phyloP scores from a whole-genome alignment of 2,888 invertebrate genomes.

The Deroplatys truncata region DNA sequence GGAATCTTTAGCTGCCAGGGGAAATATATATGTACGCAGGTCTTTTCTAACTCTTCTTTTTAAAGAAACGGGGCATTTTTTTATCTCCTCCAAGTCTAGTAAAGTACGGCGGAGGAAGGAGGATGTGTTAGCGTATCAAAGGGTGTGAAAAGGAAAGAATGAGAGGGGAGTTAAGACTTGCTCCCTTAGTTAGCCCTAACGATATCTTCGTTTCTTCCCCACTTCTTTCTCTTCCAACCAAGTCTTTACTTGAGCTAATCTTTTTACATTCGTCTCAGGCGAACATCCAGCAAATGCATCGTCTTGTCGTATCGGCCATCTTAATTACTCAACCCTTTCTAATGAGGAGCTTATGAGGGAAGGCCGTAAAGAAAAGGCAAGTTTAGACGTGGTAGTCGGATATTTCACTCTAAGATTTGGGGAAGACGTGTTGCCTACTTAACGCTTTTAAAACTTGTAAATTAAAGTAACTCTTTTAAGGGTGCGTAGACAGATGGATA shows the following conservation, averaged over 20 bases:
- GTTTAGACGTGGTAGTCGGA: neutral
- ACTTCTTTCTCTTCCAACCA: neutral
- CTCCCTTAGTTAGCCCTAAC: neutral
- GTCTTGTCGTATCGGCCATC: constrained; percentile 31
- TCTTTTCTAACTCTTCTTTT: neutral
- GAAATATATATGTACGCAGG: neutral
- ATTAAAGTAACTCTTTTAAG: neutral
- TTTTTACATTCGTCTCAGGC: neutral
- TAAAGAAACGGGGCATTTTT: neutral
- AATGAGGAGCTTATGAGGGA: constrained; percentile 32
- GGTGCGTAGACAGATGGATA: neutral
- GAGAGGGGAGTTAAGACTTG: neutral
- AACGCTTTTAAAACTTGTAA: constrained; percentile 22
- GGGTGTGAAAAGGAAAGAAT: neutral
- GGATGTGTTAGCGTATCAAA: neutral
- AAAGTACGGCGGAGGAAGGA: neutral
- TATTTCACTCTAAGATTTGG: neutral
- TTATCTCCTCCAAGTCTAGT: neutral
- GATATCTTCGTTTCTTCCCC: constrained; percentile 7
- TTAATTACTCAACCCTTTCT: constrained; percentile 30
- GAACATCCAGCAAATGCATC: constrained; percentile 9
- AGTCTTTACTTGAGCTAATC: constrained; percentile 1
- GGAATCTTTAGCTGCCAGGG: neutral
- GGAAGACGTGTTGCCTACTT: constrained; percentile 1
- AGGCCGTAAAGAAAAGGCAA: constrained; percentile 26